phyloP scores from a whole-genome alignment of 2,888 invertebrate species.

The Agrotis segetum region DNA sequence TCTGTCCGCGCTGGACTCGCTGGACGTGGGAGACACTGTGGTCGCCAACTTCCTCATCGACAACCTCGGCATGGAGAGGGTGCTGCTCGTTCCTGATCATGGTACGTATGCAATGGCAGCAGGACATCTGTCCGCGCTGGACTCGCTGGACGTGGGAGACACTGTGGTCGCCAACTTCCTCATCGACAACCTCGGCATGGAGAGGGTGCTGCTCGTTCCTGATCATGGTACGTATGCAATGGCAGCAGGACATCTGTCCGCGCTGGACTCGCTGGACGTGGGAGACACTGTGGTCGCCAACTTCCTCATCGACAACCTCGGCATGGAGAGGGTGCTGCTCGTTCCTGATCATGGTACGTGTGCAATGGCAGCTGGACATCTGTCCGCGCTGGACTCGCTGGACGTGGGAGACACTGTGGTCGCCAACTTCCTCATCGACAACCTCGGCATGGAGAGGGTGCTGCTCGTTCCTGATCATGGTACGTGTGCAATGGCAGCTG shows the following conservation, averaged over 20 bases:
- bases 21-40: constrained; percentile 94
- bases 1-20: constrained; percentile 92
- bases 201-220: constrained; percentile 94
- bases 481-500: constrained; percentile 52
- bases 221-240: constrained; percentile 83
- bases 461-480: constrained; percentile 93
- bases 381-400: constrained; percentile 93
- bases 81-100: constrained; percentile 94
- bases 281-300: constrained; percentile 95
- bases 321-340: constrained; percentile 94
- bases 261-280: constrained; percentile 94
- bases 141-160: constrained; percentile 94
- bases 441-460: constrained; percentile 93
- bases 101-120: constrained; percentile 75
- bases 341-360: constrained; percentile 92
- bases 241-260: constrained; percentile 83
- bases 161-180: constrained; percentile 96
- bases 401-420: constrained; percentile 94
- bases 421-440: constrained; percentile 96
- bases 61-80: constrained; percentile 93
- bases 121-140: constrained; percentile 91
- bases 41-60: constrained; percentile 97
- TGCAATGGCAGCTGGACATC: constrained; percentile 76
- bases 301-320: constrained; percentile 95
- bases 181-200: constrained; percentile 94